Base-by-base conservation (phyloP, 2,888 invertebrate species). In the Drosophila siamana region DNA sequence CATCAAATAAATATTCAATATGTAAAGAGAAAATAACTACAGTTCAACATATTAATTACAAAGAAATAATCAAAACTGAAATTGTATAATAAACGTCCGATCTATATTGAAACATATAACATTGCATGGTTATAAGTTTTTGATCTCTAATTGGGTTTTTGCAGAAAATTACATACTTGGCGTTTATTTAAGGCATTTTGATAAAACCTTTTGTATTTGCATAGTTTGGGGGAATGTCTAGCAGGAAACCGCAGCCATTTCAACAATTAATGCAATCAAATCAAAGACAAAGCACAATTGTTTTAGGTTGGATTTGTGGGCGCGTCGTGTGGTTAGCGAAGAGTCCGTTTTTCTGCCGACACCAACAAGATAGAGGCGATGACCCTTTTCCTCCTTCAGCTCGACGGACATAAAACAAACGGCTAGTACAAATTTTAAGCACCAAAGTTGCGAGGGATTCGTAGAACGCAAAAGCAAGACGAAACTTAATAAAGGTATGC, bases 401-500 rank as follows among this genome's bases (percentile, higher is more conserved):
- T 15, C 36, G 9, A 16, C 38, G 43, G 19, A 47, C 56, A 59
- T 72, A 57, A 73, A 59, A 44, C 59, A 52, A 47, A 36, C 48
- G 69, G 48, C 41, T 38, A 57, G 59, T 69, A 74, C 72, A 76
- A 74, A 76, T 74, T 76, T 77, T 44, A 77, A 71, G 77, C 72
- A 65, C 60, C 60, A 68, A 78, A 74, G 73, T 75, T 65, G 41
- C 48, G 2, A 6, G 38, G 15, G 13, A 62, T 28, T 30, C 64
- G 26, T 33, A 69, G 61, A 33, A 26, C 26, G 40, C 36, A 55
- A 56, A 75, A 46, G 41, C 28, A 54, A 56, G 50, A 43, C 24
- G 51, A 72, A 78, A 69, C 78, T 80, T 79, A 75, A 75, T 75
- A 79, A 81, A 82, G 78, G 73, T 73, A 70, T 69, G 73, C 67